These are phyloP conservation scores for Neotoxoptera formosana DNA, from an alignment of 1,140 invertebrate genomes.

Conservation along the genomic window DNA sequence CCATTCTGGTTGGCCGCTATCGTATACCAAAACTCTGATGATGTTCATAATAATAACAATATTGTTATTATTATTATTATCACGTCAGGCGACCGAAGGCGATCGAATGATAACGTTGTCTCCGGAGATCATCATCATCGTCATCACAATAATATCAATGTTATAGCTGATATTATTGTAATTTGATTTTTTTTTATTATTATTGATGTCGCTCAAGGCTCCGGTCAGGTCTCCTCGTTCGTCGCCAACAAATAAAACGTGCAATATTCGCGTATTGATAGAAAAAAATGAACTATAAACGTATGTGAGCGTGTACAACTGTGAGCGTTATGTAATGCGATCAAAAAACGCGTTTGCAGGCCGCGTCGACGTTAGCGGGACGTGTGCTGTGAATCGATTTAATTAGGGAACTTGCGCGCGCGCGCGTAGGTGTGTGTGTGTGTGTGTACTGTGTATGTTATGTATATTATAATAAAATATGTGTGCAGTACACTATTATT, in stretches of 20 bases:
- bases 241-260: neutral
- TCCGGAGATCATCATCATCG: neutral
- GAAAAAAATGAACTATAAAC: neutral
- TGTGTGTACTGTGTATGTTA: neutral
- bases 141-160: too few relatives aligned
- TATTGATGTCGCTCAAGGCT: neutral
- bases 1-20: neutral
- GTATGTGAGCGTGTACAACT: neutral
- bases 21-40: neutral
- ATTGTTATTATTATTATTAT: neutral
- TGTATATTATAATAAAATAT: neutral
- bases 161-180: neutral
- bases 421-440: too few relatives aligned
- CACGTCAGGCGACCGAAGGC: neutral
- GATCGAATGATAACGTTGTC: neutral
- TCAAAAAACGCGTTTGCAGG: neutral
- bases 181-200: neutral
- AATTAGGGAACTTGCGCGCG: neutral
- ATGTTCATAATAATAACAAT: neutral
- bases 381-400: conserved; percentile 2
- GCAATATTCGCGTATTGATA: neutral
- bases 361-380: neutral
- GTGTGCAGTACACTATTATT: neutral
- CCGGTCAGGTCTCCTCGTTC: too few relatives aligned
- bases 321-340: neutral